phyloP scores from a whole-genome alignment of 2,113 vertebrate species.

The Tinamus guttatus region DNA sequence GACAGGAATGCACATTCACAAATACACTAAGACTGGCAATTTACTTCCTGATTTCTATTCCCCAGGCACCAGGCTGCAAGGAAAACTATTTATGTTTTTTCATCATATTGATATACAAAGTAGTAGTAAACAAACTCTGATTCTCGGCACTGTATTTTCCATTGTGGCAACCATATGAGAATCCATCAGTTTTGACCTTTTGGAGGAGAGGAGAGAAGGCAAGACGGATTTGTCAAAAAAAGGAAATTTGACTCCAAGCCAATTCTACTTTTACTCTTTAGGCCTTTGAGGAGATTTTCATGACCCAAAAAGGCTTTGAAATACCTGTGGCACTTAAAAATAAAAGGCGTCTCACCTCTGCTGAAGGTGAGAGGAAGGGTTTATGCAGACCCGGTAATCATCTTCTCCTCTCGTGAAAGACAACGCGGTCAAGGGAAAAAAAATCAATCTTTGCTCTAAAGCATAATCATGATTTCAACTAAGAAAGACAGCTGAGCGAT shows the following conservation, averaged over 20 bases:
- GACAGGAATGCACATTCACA: slow-evolving; percentile 77
- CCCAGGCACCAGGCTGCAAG: slow-evolving; percentile 56
- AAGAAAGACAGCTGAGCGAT: neutral
- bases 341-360: neutral
- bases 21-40: slow-evolving; percentile 71
- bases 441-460: slow-evolving; percentile 58
- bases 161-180: slow-evolving; percentile 54
- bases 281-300: slow-evolving; percentile 25
- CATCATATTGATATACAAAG: slow-evolving; percentile 63
- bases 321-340: neutral
- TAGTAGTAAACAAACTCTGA: slow-evolving; percentile 63
- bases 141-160: slow-evolving; percentile 61
- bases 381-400: neutral
- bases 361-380: slow-evolving; percentile 6
- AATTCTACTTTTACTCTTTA: neutral
- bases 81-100: slow-evolving; percentile 72
- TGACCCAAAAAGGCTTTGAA: slow-evolving; percentile 21
- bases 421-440: neutral
- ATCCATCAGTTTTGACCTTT: slow-evolving; percentile 76
- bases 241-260: slow-evolving; percentile 52
- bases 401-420: slow-evolving; percentile 7
- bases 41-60: slow-evolving; percentile 74
- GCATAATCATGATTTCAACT: slow-evolving; percentile 19
- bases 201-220: neutral
- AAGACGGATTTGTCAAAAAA: slow-evolving; percentile 67